Evolutionary conservation across 2,113 vertebrate genomes (phyloP), one percentile per base, ranked within the genome.

Genomic region (Siphamia tubifer): DNA sequence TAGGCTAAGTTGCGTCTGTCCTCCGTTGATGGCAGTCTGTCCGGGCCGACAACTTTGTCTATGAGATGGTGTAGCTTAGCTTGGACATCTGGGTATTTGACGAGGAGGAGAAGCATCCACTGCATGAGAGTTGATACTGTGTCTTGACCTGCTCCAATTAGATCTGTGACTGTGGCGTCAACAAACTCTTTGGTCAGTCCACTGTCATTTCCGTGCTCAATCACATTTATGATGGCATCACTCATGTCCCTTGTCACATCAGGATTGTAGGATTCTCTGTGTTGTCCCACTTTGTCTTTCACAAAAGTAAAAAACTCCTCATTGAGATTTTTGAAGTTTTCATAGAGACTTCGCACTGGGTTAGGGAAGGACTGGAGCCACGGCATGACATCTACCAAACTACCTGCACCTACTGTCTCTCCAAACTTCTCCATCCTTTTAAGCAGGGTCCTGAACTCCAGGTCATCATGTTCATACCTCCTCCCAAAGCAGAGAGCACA

Each of bases 321-420:
- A 24, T 94, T 96, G 61, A 95, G 67, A 9, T 74, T 88, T 69
- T 94, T 94, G 71, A 96, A 96, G 85, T 93, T 93, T 2, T 87
- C 85, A 60, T 93, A 95, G 66, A 94, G 31, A 1, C 90, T 89
- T 23, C 95, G 90, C 13, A 96, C 93, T 0, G 95, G 95, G 79
- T 96, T 96, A 1, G 95, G 95, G 74, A 96, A 96, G 49, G 49
- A 74, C 79, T 93, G 93, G 6, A 96, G 93, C 95, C 95, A 96
- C 32, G 95, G 95, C 92, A 96, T 91, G 54, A 94, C 92, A 9
- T 96, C 95, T 30, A 95, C 94, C 66, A 96, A 16, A 68, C 95
- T 96, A 2, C 95, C 94, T 1, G 95, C 94, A 0, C 94, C 93
- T 5, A 96, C 92, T 0, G 95, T 94, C 85, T 94, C 91, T 6